A percentile compares a stretch with the other conserved stretches of the same genome.
phyloP scores from a whole-genome alignment of 1,140 invertebrate species.

The Choristoneura fumiferana region DNA sequence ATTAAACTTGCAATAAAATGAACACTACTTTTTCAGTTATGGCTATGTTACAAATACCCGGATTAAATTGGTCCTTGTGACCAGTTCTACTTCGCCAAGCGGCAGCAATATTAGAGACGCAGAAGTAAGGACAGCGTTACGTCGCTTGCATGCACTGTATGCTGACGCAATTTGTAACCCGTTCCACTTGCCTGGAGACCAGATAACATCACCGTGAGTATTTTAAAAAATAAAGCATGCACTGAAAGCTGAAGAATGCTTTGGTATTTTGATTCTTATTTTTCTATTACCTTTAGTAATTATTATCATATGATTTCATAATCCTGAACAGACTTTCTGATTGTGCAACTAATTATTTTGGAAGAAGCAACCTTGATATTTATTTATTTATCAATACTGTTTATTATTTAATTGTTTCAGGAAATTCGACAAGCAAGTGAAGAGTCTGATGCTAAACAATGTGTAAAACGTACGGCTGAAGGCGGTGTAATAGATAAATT shows the following conservation, averaged over 20 bases:
- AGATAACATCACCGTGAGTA: slow-evolving; percentile 88
- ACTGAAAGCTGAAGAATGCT: too few species aligned
- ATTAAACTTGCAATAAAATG: background rate
- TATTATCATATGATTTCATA: too few species aligned
- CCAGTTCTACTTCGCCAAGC: slow-evolving; percentile 95
- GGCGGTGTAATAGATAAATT: too few species aligned
- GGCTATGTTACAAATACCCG: slow-evolving; percentile 99
- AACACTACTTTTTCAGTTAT: slow-evolving; percentile 83
- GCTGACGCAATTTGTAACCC: slow-evolving; percentile 96
- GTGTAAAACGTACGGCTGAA: slow-evolving; percentile 43
- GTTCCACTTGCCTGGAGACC: slow-evolving; percentile 94
- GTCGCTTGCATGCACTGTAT: slow-evolving; percentile 93
- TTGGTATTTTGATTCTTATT: too few species aligned
- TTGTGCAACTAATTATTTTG: too few species aligned
- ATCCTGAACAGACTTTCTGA: too few species aligned
- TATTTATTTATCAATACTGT: too few species aligned
- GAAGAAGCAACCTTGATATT: too few species aligned
- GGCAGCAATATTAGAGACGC: slow-evolving; percentile 94
- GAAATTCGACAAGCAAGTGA: slow-evolving; percentile 81
- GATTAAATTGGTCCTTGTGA: slow-evolving; percentile 96
- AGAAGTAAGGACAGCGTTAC: slow-evolving; percentile 95
- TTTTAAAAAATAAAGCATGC: background rate
- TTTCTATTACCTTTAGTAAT: too few species aligned
- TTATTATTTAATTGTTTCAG: slow-evolving; percentile 67
- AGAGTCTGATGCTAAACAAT: slow-evolving; percentile 80